phyloP scores from a whole-genome alignment of 2,888 invertebrate genomes.

The Pomacea canaliculata region DNA sequence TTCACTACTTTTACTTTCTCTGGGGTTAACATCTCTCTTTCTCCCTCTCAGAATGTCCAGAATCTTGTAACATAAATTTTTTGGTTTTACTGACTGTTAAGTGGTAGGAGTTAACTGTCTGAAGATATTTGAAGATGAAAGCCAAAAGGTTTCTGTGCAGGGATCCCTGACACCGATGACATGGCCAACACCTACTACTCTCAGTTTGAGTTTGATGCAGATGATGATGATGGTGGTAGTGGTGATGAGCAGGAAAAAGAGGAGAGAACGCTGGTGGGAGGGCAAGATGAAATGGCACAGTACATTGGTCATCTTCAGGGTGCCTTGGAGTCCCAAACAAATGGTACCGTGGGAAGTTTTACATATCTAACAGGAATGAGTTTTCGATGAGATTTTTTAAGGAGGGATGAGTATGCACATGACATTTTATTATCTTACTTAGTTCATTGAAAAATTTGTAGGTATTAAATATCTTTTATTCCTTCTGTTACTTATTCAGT shows the following conservation, averaged over 20 bases:
- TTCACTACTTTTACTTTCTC: no score
- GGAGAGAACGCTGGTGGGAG: slow-evolving; percentile 29
- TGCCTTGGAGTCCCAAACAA: slow-evolving; percentile 46
- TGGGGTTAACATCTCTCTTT: no score
- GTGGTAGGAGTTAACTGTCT: no score
- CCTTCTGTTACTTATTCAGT: background rate
- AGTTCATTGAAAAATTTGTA: no score
- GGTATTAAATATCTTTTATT: background rate
- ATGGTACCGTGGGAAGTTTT: background rate
- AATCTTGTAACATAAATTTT: no score
- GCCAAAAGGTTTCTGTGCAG: slow-evolving; percentile 39
- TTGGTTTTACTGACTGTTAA: no score
- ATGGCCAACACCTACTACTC: slow-evolving; percentile 68
- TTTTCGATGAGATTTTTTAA: no score
- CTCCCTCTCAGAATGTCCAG: no score
- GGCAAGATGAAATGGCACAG: slow-evolving; percentile 46
- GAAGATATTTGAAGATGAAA: no score
- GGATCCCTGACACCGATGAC: slow-evolving; percentile 65
- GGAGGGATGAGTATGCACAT: no score
- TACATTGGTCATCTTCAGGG: slow-evolving; percentile 61
- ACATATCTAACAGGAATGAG: background rate
- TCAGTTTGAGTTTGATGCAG: slow-evolving; percentile 59
- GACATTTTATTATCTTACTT: no score
- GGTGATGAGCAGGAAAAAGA: slow-evolving; percentile 5
- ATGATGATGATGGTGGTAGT: slow-evolving; percentile 26